A percentile compares a stretch with the other conserved stretches of the same genome.
Evolutionary conservation across 2,888 invertebrate species (phyloP).

Genomic region (Mimachlamys varia): DNA sequence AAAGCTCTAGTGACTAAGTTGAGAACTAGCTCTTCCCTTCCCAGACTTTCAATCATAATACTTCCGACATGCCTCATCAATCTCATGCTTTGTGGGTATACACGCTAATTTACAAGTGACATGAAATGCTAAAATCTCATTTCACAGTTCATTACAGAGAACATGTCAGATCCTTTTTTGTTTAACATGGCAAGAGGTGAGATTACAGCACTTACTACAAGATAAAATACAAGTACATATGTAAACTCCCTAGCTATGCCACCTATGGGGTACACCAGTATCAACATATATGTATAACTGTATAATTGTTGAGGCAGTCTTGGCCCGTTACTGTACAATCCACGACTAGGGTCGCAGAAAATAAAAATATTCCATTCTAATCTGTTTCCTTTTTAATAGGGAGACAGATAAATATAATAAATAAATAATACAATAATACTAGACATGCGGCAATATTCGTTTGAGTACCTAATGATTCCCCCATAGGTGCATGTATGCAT

Average conservation of each 20-base stretch:
- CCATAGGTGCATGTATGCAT: slow-evolving; percentile 32
- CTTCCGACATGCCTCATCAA: background rate
- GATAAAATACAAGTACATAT: slow-evolving; percentile 4
- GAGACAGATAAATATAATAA: slow-evolving; percentile 28
- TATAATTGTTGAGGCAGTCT: slow-evolving; percentile 25
- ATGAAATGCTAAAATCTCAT: background rate
- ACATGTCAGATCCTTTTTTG: slow-evolving; percentile 30
- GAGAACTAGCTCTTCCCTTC: background rate
- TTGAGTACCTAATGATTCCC: slow-evolving; percentile 5
- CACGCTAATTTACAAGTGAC: slow-evolving; percentile 16
- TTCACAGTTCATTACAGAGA: background rate
- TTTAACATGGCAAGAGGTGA: slow-evolving; percentile 25
- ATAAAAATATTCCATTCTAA: background rate
- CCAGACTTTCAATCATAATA: background rate
- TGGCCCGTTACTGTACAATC: slow-evolving; percentile 28
- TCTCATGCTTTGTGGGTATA: slow-evolving; percentile 15
- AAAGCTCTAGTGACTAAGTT: background rate
- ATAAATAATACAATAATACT: slow-evolving; percentile 36
- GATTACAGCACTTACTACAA: slow-evolving; percentile 15
- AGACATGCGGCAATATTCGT: slow-evolving; percentile 1
- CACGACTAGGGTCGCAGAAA: slow-evolving; percentile 26
- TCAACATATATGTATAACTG: background rate
- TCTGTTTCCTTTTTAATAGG: background rate
- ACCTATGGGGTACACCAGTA: slow-evolving; percentile 33
- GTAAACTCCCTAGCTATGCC: background rate